Evolutionary conservation across 2,888 invertebrate species (phyloP).

Genomic region (Dermolepida albohirtum): DNA sequence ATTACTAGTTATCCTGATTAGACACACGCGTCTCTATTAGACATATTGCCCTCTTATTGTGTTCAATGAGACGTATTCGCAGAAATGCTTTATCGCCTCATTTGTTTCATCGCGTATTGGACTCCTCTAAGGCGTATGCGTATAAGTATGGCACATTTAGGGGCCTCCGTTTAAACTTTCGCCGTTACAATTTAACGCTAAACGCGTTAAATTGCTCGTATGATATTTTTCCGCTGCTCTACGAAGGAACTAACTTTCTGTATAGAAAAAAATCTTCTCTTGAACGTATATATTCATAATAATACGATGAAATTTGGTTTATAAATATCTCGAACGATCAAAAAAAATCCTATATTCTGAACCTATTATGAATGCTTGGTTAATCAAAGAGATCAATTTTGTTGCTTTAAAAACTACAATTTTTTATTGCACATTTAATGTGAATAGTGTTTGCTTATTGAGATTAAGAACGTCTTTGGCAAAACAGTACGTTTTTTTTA

Average conservation of each 20-base stretch:
- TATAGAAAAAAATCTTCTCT: too few species aligned
- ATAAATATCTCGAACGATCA: too few species aligned
- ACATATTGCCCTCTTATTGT: constrained; percentile 40
- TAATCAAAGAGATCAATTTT: too few species aligned
- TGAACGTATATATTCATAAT: too few species aligned
- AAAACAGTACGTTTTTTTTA: too few species aligned
- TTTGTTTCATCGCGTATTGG: constrained; percentile 26
- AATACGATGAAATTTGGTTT: too few species aligned
- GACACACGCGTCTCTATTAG: constrained; percentile 46
- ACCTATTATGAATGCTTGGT: too few species aligned
- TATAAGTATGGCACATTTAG: neutral
- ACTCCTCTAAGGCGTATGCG: constrained; percentile 4
- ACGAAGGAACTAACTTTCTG: neutral
- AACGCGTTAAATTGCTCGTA: constrained; percentile 7
- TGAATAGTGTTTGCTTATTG: too few species aligned
- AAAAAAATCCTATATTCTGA: too few species aligned
- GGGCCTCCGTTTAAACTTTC: constrained; percentile 26
- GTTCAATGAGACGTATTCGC: constrained; percentile 38
- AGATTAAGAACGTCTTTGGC: too few species aligned
- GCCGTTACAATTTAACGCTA: constrained; percentile 26
- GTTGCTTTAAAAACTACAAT: too few species aligned
- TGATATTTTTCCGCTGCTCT: neutral
- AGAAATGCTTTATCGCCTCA: constrained; percentile 32
- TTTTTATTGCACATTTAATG: too few species aligned
- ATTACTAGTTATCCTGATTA: constrained; percentile 50